A percentile compares a stretch with the other conserved stretches of the same genome.
Conservation (phyloP, 2,113 vertebrate genomes). For the Cebidichthys violaceus region DNA sequence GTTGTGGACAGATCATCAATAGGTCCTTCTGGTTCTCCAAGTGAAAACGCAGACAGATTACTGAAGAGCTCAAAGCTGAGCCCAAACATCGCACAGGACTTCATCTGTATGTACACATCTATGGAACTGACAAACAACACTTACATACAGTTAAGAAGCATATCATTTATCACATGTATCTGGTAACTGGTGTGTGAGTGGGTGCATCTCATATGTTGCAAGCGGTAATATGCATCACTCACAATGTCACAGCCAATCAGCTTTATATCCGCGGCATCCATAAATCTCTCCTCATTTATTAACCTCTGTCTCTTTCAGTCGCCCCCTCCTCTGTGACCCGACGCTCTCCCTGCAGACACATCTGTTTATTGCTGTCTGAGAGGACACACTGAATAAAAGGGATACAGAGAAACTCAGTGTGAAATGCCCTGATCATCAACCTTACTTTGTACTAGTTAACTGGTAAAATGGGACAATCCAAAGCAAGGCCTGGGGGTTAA, state of each 20-base stretch:
- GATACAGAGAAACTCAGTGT: conserved; percentile 17
- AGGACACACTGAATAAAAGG: conserved; percentile 40
- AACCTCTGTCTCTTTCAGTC: conserved; percentile 35
- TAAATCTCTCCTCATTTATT: conserved; percentile 70
- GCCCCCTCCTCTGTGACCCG: conserved; percentile 29
- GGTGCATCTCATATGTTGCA: conserved; percentile 55
- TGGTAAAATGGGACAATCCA: conserved; percentile 49
- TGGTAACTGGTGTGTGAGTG: neutral
- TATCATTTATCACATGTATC: conserved; percentile 16
- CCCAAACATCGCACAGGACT: neutral
- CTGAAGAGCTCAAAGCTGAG: conserved; percentile 17
- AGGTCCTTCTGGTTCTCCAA: conserved; percentile 22
- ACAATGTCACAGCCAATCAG: conserved; percentile 63
- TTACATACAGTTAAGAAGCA: neutral
- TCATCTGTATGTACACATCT: neutral
- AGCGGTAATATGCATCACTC: conserved; percentile 44
- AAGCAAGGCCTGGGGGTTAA: conserved; percentile 38
- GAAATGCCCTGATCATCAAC: conserved; percentile 36
- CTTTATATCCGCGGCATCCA: conserved; percentile 56
- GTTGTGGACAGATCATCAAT: conserved; percentile 49
- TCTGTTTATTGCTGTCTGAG: conserved; percentile 56
- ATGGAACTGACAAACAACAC: neutral
- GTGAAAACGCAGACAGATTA: conserved; percentile 41
- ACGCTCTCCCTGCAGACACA: conserved; percentile 31
- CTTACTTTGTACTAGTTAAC: conserved; percentile 30